Conservation (phyloP, 1,140 invertebrate species). For the Lasioglossum baleicum region DNA sequence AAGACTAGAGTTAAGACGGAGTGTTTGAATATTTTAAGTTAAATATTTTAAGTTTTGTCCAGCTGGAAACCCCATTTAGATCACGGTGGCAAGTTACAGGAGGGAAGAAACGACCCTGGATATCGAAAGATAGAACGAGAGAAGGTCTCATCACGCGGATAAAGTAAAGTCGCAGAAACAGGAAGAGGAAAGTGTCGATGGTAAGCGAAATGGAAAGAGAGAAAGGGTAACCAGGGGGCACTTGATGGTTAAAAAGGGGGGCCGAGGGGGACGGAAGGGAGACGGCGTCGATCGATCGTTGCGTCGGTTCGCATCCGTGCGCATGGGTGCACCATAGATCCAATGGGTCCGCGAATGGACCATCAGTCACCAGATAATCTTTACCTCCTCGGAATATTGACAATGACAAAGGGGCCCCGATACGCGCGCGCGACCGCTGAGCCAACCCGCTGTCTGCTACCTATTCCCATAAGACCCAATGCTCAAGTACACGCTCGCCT, state of each 20-base stretch:
- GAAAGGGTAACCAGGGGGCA: conserved; percentile 19
- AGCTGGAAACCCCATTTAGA: too few species aligned
- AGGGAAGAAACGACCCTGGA: not conserved
- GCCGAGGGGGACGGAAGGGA: not conserved
- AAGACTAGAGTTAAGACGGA: too few species aligned
- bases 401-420: conserved; percentile 67
- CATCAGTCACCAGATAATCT: conserved; percentile 72
- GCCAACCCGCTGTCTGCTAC: conserved; percentile 47
- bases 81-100: not conserved
- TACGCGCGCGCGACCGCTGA: conserved; percentile 22
- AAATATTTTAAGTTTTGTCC: too few species aligned
- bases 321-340: conserved; percentile 61
- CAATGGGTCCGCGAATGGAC: conserved; percentile 62
- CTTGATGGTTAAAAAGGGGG: not conserved
- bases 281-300: conserved; percentile 34
- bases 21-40: too few species aligned
- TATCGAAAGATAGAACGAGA: conserved; percentile 12
- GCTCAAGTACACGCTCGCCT: too few species aligned
- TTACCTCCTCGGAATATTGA: conserved; percentile 65
- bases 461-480: conserved; percentile 54
- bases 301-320: conserved; percentile 46
- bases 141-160: conserved; percentile 6
- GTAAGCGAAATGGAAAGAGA: not conserved
- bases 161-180: conserved; percentile 35
- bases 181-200: conserved; percentile 32